Evolutionary conservation across 1,140 invertebrate genomes (phyloP), one percentile per base, ranked within the genome.

Genomic region (Calycopis cecrops): DNA sequence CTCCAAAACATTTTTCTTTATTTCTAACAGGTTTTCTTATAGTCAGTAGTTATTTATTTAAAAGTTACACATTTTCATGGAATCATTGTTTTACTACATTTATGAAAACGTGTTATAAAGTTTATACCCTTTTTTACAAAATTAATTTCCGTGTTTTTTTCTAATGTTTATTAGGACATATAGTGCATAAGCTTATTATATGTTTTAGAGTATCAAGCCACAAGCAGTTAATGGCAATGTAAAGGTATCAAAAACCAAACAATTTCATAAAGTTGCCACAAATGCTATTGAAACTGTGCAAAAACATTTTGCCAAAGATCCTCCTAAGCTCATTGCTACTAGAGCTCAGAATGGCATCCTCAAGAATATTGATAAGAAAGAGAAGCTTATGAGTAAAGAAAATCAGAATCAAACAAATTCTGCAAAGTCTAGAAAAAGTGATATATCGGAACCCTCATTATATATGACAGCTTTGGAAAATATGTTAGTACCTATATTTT

Each of bases 401-500:
- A 79, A 74, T 40, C 73, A 76, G 51, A 85, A 82, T 51, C 67
- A 72, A 35, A 78, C 78, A 55, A 73, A 71, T 60, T 76, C 82
- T 64, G 71, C 76, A 4, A 84, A 84, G 53, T 86, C 83, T 6
- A 62, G 52, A 11, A 61, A 89, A 34, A 92, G 92, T 80, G 92
- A 92, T 82, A 89, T 91, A 4, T 91, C 91, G 34, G 88, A 89
- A 58, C 88, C 89, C 60, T 92, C 92, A 2, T 78, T 95, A 4
- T 95, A 95, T 70, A 90, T 92, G 62, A 93, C 93, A 52, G 93
- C 94, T 14, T 88, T 94, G 61, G 93, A 95, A 76, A 93, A 94
- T 59, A 88, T 92, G 88, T 90, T 71, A 89, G 88, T 89, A 65
- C 63, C 16, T 52, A 17, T 11, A 38, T 59, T 55, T 57, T 37